Evolutionary conservation across 2,797 vertebrate genomes (phyloP).

Genomic region (Columba guinea): DNA sequence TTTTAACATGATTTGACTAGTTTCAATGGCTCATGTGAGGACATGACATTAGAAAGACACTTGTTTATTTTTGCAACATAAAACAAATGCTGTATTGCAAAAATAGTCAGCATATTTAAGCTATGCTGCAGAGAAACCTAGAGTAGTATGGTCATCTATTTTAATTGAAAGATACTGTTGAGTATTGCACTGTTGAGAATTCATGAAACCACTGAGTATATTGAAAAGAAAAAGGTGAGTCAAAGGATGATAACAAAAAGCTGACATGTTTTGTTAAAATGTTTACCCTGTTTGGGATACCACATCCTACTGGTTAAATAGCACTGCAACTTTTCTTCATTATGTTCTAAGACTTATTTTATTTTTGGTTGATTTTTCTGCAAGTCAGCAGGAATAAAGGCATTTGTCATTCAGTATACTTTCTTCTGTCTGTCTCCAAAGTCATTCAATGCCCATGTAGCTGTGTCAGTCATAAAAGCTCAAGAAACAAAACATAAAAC

Average conservation of each 20-base stretch:
- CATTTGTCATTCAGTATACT: background rate
- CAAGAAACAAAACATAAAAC: background rate
- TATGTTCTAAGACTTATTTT: background rate
- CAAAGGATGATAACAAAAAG: background rate
- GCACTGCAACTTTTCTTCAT: background rate
- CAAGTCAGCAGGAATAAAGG: background rate
- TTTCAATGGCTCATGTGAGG: background rate
- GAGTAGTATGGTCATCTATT: background rate
- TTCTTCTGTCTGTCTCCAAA: background rate
- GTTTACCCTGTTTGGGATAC: background rate
- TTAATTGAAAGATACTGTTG: slow-evolving; percentile 32
- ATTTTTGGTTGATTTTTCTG: background rate
- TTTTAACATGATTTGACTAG: slow-evolving; percentile 1
- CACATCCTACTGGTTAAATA: background rate
- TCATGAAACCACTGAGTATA: background rate
- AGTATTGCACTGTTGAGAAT: background rate
- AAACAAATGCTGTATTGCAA: background rate
- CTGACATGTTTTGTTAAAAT: background rate
- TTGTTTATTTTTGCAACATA: background rate
- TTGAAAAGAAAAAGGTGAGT: background rate
- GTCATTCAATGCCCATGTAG: background rate
- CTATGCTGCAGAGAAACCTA: slow-evolving; percentile 2
- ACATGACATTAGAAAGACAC: background rate
- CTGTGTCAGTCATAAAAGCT: background rate
- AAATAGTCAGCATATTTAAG: background rate